Conservation (phyloP, 2,797 vertebrate genomes). For the Chiloscyllium punctatum region DNA sequence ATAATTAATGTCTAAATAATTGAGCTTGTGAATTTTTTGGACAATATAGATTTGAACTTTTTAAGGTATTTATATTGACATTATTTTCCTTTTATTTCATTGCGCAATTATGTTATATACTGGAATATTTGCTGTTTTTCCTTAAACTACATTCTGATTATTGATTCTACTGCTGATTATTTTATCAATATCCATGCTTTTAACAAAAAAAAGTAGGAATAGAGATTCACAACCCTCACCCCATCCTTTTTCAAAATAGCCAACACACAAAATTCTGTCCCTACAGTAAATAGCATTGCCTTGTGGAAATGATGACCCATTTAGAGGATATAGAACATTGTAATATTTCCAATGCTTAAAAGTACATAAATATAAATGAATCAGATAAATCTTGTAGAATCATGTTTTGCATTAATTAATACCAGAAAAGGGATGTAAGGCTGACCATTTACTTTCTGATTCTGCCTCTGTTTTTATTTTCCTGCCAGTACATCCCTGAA, state of each 20-base stretch:
- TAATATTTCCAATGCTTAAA: neutral
- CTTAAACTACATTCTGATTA: neutral
- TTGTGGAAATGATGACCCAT: neutral
- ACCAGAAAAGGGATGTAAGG: neutral
- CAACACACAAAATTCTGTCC: neutral
- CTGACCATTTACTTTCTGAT: neutral
- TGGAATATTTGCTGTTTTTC: neutral
- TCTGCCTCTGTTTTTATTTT: neutral
- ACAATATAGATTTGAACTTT: neutral
- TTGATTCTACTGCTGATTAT: constrained; percentile 15
- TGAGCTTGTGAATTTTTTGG: neutral
- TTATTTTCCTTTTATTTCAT: neutral
- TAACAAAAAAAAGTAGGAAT: neutral
- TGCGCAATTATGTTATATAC: neutral
- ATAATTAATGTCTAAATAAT: neutral
- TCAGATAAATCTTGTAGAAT: neutral
- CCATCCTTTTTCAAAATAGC: neutral
- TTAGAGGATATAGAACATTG: neutral
- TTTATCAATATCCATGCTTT: neutral
- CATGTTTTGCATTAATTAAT: neutral
- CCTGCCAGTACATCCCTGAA: constrained; percentile 65
- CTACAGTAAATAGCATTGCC: neutral
- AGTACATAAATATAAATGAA: neutral
- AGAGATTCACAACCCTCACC: neutral
- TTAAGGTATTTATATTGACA: neutral